Conservation (phyloP, 2,797 vertebrate species). For the Rhynchotus rufescens region DNA sequence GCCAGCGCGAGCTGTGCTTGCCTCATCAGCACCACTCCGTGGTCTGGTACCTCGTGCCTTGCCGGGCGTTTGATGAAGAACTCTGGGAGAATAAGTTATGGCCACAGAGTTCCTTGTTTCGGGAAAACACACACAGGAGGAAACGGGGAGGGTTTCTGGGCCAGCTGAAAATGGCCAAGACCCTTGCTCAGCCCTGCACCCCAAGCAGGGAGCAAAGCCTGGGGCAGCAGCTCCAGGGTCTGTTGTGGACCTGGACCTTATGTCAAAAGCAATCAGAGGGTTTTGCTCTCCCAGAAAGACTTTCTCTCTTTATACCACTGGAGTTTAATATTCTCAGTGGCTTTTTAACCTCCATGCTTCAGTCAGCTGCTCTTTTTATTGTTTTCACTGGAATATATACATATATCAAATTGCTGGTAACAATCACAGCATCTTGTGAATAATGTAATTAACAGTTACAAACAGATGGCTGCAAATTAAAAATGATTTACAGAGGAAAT, state of each 20-base stretch:
- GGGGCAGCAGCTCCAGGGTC: not conserved
- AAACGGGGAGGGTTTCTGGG: not conserved
- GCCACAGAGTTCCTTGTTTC: not conserved
- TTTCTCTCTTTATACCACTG: not conserved
- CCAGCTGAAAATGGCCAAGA: not conserved
- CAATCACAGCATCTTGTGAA: not conserved
- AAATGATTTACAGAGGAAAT: conserved; percentile 11
- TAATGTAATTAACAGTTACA: not conserved
- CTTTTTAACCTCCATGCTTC: not conserved
- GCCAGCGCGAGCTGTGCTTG: not conserved
- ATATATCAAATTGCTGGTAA: not conserved
- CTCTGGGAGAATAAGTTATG: not conserved
- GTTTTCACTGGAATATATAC: not conserved
- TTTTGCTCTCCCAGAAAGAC: not conserved
- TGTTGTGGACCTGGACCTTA: not conserved
- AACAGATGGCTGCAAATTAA: not conserved
- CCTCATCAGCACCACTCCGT: not conserved
- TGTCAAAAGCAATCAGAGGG: not conserved
- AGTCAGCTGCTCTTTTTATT: not conserved
- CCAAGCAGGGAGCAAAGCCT: not conserved
- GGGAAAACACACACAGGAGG: not conserved
- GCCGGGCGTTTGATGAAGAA: not conserved
- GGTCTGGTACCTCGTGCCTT: not conserved
- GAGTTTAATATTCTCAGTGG: not conserved
- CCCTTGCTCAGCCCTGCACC: not conserved